Base-by-base conservation (phyloP, 2,113 vertebrate genomes). In the Stigmatopora nigra region DNA sequence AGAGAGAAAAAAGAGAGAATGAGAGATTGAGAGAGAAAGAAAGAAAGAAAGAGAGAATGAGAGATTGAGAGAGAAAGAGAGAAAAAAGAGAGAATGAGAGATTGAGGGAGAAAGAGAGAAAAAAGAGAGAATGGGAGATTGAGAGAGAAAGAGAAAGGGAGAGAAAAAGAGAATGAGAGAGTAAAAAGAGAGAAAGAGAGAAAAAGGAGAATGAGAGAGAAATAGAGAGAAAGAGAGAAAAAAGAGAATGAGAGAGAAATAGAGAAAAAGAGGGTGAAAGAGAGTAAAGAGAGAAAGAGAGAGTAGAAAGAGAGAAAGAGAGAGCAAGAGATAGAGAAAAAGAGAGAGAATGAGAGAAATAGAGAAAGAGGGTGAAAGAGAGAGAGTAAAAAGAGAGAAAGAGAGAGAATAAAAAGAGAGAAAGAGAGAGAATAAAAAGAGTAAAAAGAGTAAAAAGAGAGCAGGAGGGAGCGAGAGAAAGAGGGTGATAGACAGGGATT, bases 341-440 rank as follows among this genome's bases (percentile, higher is more conserved):
- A 76, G 60, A 84, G 57, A 71, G 48, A 79, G 73, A 75, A n/a
- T n/a, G 84, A 78, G 87, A 79, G 75, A 77, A 88, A 72, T 82
- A 14, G 45, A 46, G 11, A 20, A 17, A 49, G 38, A 17, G 45
- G 36, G 15, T n/a, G 36, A 61, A 31, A 16, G 67, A 59, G 20
- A n/a, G 2, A 67, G 17, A 48, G 25, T 64, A 60, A 41, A n/a
- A 11, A 19, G 9, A 17, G 22, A 15, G 22, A 52, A 3, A 59
- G 20, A 36, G 52, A 14, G 10, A 10, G 52, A 53, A 52, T n/a
- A 52, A 3, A 58, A 41, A 48, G 62, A 67, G 48, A 52, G 53
- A 61, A 47, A 61, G 41, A 76, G 5, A 59, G 44, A 45, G 4
- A 22, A 55, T 22, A 9, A 17, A 10, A n/a, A 8, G 61, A 49